Percentiles rank a stretch among this genome's conserved stretches.
Evolutionary conservation across 1,140 invertebrate species (phyloP).

Genomic region (Macrostomum lignano): DNA sequence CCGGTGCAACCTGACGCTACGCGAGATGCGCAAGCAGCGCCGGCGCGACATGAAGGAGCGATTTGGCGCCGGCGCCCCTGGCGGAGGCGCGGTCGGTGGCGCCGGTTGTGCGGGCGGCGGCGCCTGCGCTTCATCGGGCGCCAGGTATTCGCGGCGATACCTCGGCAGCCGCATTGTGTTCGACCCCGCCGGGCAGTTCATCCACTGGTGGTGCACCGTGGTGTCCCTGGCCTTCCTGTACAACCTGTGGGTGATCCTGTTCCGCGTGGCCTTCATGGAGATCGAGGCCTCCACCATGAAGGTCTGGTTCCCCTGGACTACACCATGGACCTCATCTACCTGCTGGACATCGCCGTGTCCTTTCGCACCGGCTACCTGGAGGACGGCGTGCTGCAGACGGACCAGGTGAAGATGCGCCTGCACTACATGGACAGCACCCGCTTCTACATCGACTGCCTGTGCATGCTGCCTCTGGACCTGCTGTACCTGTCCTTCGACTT

Average conservation of each 20-base stretch:
- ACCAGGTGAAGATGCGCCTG: slow-evolving; percentile 50
- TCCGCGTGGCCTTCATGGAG: slow-evolving; percentile 80
- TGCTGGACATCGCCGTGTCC: slow-evolving; percentile 46
- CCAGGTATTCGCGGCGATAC: slow-evolving; percentile 13
- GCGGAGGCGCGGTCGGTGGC: slow-evolving; percentile 7
- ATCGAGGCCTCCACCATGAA: slow-evolving; percentile 42
- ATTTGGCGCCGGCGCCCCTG: slow-evolving; percentile 11
- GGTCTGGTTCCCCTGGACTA: slow-evolving; percentile 86
- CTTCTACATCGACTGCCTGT: slow-evolving; percentile 92
- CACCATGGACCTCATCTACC: slow-evolving; percentile 71
- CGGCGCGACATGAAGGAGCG: slow-evolving; percentile 19
- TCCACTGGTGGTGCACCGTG: slow-evolving; percentile 34
- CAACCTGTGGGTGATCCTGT: slow-evolving; percentile 77
- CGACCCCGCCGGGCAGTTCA: slow-evolving; percentile 26
- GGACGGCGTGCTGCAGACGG: slow-evolving; percentile 29
- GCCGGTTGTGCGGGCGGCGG: slow-evolving; percentile 14
- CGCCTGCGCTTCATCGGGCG: slow-evolving; percentile 10
- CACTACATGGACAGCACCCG: slow-evolving; percentile 96
- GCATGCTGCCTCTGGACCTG: slow-evolving; percentile 79
- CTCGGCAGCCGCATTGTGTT: slow-evolving; percentile 17
- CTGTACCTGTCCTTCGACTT: slow-evolving; percentile 87
- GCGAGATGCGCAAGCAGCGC: slow-evolving; percentile 15
- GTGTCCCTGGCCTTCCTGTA: slow-evolving; percentile 88
- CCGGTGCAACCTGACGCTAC: slow-evolving; percentile 13
- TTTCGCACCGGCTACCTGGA: slow-evolving; percentile 68